These are phyloP conservation scores for Trichoplusia ni DNA, from an alignment of 1,140 invertebrate genomes.

Conservation along the genomic window DNA sequence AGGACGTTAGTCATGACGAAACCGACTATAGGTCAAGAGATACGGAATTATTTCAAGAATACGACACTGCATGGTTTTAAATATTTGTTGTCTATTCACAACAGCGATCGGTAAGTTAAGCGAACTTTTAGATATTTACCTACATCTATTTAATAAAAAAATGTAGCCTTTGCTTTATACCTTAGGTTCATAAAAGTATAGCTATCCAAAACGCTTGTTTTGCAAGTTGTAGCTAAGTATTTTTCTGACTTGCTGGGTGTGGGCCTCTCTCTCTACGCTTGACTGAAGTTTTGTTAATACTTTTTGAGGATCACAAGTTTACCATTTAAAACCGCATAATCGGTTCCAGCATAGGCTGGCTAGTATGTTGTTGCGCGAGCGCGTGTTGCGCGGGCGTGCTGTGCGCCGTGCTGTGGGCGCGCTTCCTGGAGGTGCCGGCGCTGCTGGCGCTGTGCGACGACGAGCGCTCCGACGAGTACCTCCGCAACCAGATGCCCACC, in stretches of 20 bases:
- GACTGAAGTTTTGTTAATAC: too few species aligned
- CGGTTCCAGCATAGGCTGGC: conserved; percentile 56
- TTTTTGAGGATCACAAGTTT: too few species aligned
- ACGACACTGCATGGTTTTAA: conserved; percentile 74
- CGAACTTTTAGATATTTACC: background rate
- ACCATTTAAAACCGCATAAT: too few species aligned
- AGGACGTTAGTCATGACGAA: conserved; percentile 26
- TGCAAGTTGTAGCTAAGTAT: too few species aligned
- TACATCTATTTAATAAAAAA: too few species aligned
- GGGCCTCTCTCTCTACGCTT: too few species aligned
- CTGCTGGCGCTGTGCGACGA: conserved; percentile 52
- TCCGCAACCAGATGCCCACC: conserved; percentile 39
- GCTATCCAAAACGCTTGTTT: too few species aligned
- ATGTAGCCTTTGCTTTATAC: too few species aligned
- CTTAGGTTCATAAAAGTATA: too few species aligned
- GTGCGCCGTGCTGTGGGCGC: conserved; percentile 65
- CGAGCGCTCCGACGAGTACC: conserved; percentile 1
- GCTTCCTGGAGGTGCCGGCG: conserved; percentile 64
- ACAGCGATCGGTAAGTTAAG: conserved; percentile 60
- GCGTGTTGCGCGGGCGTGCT: conserved; percentile 66
- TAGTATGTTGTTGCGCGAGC: conserved; percentile 59
- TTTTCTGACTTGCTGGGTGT: too few species aligned
- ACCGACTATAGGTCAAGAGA: conserved; percentile 21
- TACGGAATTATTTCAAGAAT: conserved; percentile 53
- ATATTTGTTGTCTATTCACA: conserved; percentile 59